Base-by-base conservation (phyloP, 1,140 invertebrate species). In the Drosophila tsacasi region DNA sequence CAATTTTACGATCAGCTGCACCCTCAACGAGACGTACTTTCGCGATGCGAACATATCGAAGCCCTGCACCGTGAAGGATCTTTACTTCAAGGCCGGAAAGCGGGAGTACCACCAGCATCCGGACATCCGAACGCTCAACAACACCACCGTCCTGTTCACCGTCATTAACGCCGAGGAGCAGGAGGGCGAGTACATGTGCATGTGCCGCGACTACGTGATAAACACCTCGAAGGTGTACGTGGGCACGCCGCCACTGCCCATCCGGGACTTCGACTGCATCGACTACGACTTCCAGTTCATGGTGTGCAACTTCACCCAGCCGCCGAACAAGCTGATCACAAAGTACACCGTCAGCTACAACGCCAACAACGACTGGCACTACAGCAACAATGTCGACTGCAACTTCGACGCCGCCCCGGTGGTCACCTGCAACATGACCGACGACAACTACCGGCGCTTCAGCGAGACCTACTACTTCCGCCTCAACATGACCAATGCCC, bases 271-370 rank as follows among this genome's bases (percentile, higher is more conserved):
- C 4, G 54, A 75, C 19, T 91, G 86, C 77, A 67, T 79, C 47
- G 83, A 83, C 50, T 64, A 91, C 54, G 77, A 91, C 13, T 91
- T 72, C 58, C 67, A 81, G 25, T 91, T 81, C 27, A 91, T 91
- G 86, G 65, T 91, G 0, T 91, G 86, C 59, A 91, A 91, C 35
- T 91, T 91, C 39, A 91, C 86, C 13, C 61, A 55, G 37, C 86
- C 87, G 5, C 42, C 67, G 3, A 91, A 91, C 54, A 86, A 75
- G 37, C 55, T 91, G 15, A 63, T 73, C 5, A 83, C 86, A 35
- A 85, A 76, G 52, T 85, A 90, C 46, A 80, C 74, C 25, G 50
- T 90, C 7, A 90, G 76, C 37, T 90, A 76, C 47, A 66, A 54
- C 8, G 57, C 37, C 37, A 71, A 69, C 3, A 54, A 67, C 8